These are phyloP conservation scores for Sardinella longiceps DNA, from an alignment of 2,797 vertebrate species.

Conservation along the genomic window DNA sequence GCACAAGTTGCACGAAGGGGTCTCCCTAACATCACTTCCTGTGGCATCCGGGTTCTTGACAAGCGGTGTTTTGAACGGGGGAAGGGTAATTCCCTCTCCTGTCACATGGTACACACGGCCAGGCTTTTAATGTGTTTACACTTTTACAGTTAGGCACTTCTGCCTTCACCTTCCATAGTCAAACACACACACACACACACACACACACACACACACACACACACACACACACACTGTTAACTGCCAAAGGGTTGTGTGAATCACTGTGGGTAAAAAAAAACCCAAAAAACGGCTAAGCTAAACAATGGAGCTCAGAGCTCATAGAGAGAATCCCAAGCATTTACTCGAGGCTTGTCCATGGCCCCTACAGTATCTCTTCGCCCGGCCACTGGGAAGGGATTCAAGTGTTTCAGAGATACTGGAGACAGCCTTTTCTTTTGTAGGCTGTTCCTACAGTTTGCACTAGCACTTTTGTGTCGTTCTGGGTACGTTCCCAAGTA, in stretches of 20 bases:
- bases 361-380: conserved; percentile 23
- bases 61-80: neutral
- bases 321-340: conserved; percentile 41
- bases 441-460: no score
- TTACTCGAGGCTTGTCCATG: neutral
- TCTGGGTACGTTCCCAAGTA: no score
- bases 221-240: conserved; percentile 17
- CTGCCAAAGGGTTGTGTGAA: conserved; percentile 16
- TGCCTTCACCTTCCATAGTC: conserved; percentile 27
- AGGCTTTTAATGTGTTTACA: conserved; percentile 42
- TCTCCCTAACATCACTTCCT: conserved; percentile 43
- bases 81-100: conserved; percentile 38
- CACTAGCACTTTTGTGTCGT: no score
- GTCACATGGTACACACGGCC: conserved; percentile 43
- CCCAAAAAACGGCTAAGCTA: conserved; percentile 30
- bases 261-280: conserved; percentile 27
- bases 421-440: neutral
- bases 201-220: conserved; percentile 34
- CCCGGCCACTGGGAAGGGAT: conserved; percentile 22
- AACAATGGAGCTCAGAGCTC: conserved; percentile 27
- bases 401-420: conserved; percentile 5
- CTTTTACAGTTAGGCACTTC: conserved; percentile 24
- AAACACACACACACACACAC: conserved; percentile 6
- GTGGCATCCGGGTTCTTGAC: conserved; percentile 28
- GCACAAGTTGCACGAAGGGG: neutral